Percentiles rank a stretch among this genome's conserved stretches.
Conservation (phyloP, 1,140 invertebrate genomes). For the Halictus rubicundus region DNA sequence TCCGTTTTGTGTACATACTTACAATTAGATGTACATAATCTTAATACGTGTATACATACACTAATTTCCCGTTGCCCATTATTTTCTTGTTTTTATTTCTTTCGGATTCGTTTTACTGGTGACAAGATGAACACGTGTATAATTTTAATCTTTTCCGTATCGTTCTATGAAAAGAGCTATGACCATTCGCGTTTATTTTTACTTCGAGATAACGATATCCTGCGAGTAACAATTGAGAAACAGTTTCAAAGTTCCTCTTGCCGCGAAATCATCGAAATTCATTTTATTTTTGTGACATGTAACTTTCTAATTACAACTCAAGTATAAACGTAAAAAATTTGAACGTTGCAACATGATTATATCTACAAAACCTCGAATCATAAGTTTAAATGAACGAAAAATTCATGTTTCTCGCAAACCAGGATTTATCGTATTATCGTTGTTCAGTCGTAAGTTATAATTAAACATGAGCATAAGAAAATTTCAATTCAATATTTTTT, state of each 20-base stretch:
- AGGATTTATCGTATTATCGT: slow-evolving; percentile 55
- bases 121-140: no score
- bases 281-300: background rate
- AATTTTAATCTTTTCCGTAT: no score
- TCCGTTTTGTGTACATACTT: no score
- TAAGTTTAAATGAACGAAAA: slow-evolving; percentile 60
- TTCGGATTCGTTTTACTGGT: no score
- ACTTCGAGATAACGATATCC: background rate
- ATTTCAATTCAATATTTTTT: background rate
- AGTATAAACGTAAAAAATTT: slow-evolving; percentile 37
- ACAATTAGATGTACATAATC: no score
- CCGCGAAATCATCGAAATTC: background rate
- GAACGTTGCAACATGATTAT: slow-evolving; percentile 53
- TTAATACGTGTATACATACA: no score
- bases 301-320: background rate
- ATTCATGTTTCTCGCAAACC: slow-evolving; percentile 67
- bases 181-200: background rate
- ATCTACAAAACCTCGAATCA: slow-evolving; percentile 58
- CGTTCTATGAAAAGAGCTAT: no score
- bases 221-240: background rate
- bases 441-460: slow-evolving; percentile 62
- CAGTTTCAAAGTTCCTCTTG: background rate
- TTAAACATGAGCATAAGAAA: slow-evolving; percentile 12
- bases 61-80: no score
- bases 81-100: no score